Evolutionary conservation across 2,797 vertebrate species (phyloP).

Genomic region (Heliangelus exortis): DNA sequence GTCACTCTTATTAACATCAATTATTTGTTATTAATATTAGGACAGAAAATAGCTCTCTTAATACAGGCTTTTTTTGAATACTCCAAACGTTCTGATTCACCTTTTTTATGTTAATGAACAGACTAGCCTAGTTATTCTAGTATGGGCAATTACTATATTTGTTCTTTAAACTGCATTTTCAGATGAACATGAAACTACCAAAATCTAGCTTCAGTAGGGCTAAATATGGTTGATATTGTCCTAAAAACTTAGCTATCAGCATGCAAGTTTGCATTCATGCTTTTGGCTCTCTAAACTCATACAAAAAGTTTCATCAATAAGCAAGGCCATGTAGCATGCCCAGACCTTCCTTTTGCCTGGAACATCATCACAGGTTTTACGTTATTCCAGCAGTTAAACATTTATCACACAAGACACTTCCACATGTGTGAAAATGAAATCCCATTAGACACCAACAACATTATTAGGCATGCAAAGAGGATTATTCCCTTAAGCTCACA

Average conservation of each 20-base stretch:
- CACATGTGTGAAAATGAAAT: constrained; percentile 71
- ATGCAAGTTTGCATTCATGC: constrained; percentile 65
- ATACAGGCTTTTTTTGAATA: not conserved
- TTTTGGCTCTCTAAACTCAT: constrained; percentile 77
- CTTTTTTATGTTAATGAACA: not conserved
- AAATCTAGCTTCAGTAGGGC: not conserved
- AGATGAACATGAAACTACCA: not conserved
- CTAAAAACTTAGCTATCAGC: not conserved
- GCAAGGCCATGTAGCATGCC: constrained; percentile 72
- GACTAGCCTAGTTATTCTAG: not conserved
- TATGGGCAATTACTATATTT: not conserved
- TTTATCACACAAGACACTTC: constrained; percentile 68
- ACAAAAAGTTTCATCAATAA: constrained; percentile 79
- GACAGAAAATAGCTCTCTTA: not conserved
- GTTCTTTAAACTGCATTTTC: not conserved
- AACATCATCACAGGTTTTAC: constrained; percentile 81
- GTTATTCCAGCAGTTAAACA: constrained; percentile 72
- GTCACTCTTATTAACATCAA: not conserved
- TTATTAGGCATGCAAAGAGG: constrained; percentile 46
- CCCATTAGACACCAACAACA: constrained; percentile 80
- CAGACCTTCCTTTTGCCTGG: constrained; percentile 57
- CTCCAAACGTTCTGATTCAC: not conserved
- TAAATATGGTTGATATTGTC: not conserved
- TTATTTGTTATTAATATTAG: not conserved
- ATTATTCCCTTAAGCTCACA: constrained; percentile 54